These are phyloP conservation scores for Drosophila algonquin DNA, from an alignment of 2,888 invertebrate genomes.

Conservation along the genomic window DNA sequence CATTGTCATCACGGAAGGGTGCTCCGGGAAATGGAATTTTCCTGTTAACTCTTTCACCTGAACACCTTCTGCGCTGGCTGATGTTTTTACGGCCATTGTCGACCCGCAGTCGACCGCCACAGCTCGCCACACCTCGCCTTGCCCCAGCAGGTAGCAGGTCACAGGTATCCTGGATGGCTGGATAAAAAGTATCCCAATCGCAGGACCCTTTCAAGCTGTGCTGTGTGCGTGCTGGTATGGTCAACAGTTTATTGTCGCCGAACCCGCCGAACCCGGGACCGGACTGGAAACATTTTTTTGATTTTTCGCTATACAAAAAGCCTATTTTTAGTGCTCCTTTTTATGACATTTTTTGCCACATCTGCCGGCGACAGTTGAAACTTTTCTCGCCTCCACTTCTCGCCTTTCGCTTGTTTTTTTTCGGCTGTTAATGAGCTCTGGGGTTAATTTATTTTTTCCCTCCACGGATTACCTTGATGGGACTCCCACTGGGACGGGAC, in stretches of 20 bases:
- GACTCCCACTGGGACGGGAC: not conserved
- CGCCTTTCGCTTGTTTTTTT: not conserved
- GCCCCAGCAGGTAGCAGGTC: not conserved
- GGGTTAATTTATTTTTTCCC: constrained; percentile 8
- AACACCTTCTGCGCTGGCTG: constrained; percentile 11
- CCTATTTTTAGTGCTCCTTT: constrained; percentile 25
- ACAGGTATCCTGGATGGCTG: constrained; percentile 4
- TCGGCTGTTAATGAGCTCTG: constrained; percentile 30
- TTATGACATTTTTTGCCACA: constrained; percentile 2
- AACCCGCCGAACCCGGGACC: constrained; percentile 19
- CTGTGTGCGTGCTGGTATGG: constrained; percentile 50
- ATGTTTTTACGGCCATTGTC: constrained; percentile 34
- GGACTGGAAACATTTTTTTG: constrained; percentile 48
- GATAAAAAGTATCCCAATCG: constrained; percentile 34
- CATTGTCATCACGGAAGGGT: constrained; percentile 29
- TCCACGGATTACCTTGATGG: not conserved
- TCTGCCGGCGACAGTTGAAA: constrained; percentile 36
- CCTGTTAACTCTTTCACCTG: constrained; percentile 57
- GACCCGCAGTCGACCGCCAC: constrained; percentile 13
- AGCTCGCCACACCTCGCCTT: constrained; percentile 34
- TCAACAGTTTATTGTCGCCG: constrained; percentile 55
- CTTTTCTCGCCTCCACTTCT: not conserved
- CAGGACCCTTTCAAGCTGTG: constrained; percentile 49
- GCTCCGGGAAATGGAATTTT: constrained; percentile 53
- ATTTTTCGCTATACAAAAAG: constrained; percentile 52